Evolutionary conservation across 1,140 invertebrate genomes (phyloP).

Genomic region (Aphis gossypii): DNA sequence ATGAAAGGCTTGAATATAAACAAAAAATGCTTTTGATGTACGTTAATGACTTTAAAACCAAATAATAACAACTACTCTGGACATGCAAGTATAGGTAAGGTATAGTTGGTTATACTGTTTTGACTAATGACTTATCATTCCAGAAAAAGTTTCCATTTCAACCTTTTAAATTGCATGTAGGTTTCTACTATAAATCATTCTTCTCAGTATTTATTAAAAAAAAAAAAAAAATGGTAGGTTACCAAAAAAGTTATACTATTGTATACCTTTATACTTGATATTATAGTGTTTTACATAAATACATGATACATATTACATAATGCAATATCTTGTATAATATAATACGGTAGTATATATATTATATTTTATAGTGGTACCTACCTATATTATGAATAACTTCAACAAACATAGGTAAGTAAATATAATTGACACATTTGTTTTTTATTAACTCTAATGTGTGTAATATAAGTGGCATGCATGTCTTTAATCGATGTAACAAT

Average conservation of each 20-base stretch:
- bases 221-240: background rate
- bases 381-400: background rate
- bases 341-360: background rate
- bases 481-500: background rate
- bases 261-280: background rate
- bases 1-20: background rate
- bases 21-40: background rate
- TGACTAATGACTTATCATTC: background rate
- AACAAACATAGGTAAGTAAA: background rate
- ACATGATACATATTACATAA: background rate
- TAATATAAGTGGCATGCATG: background rate
- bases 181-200: background rate
- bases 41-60: background rate
- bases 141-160: constrained; percentile 15
- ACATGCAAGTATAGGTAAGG: background rate
- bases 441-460: background rate
- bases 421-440: background rate
- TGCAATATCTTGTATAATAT: background rate
- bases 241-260: background rate
- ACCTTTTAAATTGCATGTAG: background rate
- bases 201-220: background rate
- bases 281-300: background rate
- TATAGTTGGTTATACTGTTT: background rate
- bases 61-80: background rate
- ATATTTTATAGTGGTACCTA: background rate